Evolutionary conservation across 2,797 vertebrate species (phyloP).

Genomic region (Pseudomugil tenellus): DNA sequence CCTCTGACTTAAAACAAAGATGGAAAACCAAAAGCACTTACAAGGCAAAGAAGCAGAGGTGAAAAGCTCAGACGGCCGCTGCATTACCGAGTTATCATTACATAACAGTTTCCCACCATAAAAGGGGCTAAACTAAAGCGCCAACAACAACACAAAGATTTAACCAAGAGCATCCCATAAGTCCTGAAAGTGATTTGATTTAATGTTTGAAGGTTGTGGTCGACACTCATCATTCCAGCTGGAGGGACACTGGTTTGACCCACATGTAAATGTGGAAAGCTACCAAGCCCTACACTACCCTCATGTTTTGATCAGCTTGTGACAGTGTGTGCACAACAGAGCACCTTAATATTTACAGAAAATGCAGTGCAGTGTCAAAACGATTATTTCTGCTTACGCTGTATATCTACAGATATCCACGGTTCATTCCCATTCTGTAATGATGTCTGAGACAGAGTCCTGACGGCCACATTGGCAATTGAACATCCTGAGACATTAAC

Average conservation of each 20-base stretch:
- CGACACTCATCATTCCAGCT: neutral
- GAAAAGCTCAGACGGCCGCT: too few species aligned
- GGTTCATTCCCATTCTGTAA: neutral
- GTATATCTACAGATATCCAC: neutral
- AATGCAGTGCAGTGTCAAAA: neutral
- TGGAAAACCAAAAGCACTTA: too few species aligned
- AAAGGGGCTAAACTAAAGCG: too few species aligned
- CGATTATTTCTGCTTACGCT: neutral
- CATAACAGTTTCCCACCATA: too few species aligned
- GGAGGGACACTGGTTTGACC: neutral
- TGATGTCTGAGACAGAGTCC: neutral
- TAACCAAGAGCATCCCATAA: neutral
- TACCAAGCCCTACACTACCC: neutral
- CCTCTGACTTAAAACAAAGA: too few species aligned
- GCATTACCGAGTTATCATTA: too few species aligned
- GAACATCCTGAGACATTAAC: neutral
- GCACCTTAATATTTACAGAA: neutral
- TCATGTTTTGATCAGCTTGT: neutral
- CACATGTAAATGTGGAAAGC: neutral
- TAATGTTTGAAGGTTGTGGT: neutral
- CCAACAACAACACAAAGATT: too few species aligned
- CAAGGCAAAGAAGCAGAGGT: too few species aligned
- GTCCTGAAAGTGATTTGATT: constrained; percentile 5
- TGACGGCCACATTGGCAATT: neutral
- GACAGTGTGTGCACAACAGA: neutral